These are phyloP conservation scores for Mesocricetus auratus DNA, from an alignment of 2,113 vertebrate genomes.

Conservation along the genomic window DNA sequence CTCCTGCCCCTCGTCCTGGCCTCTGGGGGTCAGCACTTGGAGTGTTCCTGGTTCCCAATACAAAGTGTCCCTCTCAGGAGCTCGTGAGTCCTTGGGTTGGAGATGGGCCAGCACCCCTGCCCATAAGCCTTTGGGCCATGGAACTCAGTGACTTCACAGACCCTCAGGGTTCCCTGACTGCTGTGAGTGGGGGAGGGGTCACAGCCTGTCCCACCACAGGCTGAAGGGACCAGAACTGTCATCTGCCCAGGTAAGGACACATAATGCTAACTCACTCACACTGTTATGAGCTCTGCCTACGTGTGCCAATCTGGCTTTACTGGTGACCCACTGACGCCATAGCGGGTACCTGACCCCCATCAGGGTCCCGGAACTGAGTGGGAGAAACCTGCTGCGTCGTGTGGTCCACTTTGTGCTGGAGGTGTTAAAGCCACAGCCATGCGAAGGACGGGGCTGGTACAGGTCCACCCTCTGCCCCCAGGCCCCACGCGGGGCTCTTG, in stretches of 20 bases:
- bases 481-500: accelerated
- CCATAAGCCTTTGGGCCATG: background rate
- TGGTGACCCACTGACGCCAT: background rate
- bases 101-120: background rate
- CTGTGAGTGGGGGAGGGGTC: conserved; percentile 40
- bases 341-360: accelerated
- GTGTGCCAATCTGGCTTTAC: accelerated
- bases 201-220: background rate
- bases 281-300: accelerated
- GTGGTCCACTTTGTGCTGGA: accelerated
- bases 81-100: background rate
- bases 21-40: background rate
- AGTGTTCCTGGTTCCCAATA: background rate
- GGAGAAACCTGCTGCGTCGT: background rate
- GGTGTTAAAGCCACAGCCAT: no score
- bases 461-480: background rate
- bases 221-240: background rate
- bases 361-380: no score
- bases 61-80: background rate
- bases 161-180: conserved; percentile 30
- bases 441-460: accelerated
- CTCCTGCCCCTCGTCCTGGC: background rate
- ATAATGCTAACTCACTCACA: accelerated
- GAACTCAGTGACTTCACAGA: conserved; percentile 79
- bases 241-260: background rate